phyloP scores from a whole-genome alignment of 2,888 invertebrate genomes.

The Drosophila niveifrons region DNA sequence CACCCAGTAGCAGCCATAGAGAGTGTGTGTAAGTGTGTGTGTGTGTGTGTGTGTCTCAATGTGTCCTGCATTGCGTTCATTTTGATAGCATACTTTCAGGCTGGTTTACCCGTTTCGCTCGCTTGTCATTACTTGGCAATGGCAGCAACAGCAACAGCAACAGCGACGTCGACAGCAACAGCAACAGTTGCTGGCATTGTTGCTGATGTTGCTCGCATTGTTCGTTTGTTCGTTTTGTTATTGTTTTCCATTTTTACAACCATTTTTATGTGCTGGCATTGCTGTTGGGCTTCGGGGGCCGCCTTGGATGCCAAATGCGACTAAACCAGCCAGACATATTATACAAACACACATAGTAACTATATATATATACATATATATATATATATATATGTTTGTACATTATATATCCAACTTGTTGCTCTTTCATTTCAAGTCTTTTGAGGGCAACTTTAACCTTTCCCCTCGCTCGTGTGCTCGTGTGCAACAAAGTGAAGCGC shows the following conservation, averaged over 20 bases:
- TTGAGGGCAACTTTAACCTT: conserved; percentile 53
- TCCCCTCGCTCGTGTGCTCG: conserved; percentile 46
- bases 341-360: background rate
- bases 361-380: background rate
- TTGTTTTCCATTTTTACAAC: conserved; percentile 71
- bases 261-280: conserved; percentile 72
- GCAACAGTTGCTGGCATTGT: conserved; percentile 74
- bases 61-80: conserved; percentile 25
- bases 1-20: background rate
- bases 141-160: conserved; percentile 18
- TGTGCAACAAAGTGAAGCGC: conserved; percentile 49
- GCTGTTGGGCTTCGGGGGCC: conserved; percentile 61
- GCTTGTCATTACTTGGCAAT: conserved; percentile 62
- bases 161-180: conserved; percentile 30
- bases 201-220: conserved; percentile 39
- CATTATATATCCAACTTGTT: conserved; percentile 60
- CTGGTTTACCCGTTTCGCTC: conserved; percentile 49
- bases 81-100: conserved; percentile 53
- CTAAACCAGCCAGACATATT: conserved; percentile 9
- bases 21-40: background rate
- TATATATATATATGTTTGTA: background rate
- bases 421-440: conserved; percentile 53
- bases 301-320: conserved; percentile 33
- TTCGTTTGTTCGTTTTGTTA: conserved; percentile 47
- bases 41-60: background rate